Percentiles rank a stretch among this genome's conserved stretches.
Conservation (phyloP, 2,797 vertebrate genomes). For the Tadarida brasiliensis region DNA sequence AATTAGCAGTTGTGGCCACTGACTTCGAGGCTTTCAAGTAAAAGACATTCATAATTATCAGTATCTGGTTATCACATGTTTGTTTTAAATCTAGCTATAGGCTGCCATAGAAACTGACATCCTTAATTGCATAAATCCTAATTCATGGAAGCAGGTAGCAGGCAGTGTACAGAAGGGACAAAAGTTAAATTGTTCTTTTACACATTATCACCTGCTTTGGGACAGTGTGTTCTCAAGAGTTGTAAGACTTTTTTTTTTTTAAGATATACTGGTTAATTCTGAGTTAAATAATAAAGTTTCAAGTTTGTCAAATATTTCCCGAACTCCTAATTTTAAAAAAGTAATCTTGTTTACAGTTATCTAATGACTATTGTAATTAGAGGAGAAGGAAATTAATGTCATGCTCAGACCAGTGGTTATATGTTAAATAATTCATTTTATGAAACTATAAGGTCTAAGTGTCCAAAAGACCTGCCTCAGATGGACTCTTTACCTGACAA, state of each 20-base stretch:
- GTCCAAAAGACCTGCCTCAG: background rate
- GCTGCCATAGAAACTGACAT: background rate
- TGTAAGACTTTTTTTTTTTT: background rate
- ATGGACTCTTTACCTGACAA: background rate
- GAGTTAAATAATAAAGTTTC: constrained; percentile 6
- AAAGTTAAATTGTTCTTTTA: background rate
- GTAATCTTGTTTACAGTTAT: background rate
- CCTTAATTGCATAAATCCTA: constrained; percentile 10
- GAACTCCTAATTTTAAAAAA: constrained; percentile 42
- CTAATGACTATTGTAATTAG: constrained; percentile 61
- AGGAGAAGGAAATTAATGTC: constrained; percentile 59
- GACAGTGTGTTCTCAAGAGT: background rate
- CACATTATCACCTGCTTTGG: background rate
- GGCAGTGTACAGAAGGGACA: background rate
- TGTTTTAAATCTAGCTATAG: constrained; percentile 36
- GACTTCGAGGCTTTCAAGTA: background rate
- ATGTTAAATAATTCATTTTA: constrained; percentile 58
- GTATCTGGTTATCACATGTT: constrained; percentile 39
- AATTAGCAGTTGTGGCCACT: constrained; percentile 21
- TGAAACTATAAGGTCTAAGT: background rate
- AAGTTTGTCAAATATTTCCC: constrained; percentile 28
- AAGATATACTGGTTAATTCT: background rate
- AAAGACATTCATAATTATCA: constrained; percentile 9
- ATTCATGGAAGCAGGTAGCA: background rate
- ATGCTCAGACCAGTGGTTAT: background rate